These are phyloP conservation scores for Phaethon lepturus DNA, from an alignment of 2,113 vertebrate species.

Conservation along the genomic window DNA sequence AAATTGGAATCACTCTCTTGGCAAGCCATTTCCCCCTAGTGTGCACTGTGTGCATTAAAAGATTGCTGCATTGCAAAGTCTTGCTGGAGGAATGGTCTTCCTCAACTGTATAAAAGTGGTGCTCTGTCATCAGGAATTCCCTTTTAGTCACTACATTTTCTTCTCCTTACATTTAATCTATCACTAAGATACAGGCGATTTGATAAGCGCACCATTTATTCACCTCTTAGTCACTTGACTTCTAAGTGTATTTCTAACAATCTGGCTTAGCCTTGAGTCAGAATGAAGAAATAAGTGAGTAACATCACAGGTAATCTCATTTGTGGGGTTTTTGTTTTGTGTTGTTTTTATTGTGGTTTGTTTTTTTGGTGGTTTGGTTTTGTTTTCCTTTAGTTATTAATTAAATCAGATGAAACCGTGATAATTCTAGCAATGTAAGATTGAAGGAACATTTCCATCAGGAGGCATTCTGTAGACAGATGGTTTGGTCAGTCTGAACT, in stretches of 20 bases:
- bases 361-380: not conserved
- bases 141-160: not conserved
- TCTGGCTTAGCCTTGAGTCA: not conserved
- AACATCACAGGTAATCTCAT: not conserved
- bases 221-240: not conserved
- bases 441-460: not conserved
- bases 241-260: not conserved
- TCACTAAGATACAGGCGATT: not conserved
- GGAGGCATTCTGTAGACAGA: not conserved
- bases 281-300: not conserved
- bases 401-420: not conserved
- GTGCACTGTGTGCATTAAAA: not conserved
- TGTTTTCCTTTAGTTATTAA: too few relatives aligned
- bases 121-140: not conserved
- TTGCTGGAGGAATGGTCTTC: not conserved
- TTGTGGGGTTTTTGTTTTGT: not conserved
- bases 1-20: not conserved
- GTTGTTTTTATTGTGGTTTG: fast-evolving
- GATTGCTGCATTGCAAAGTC: not conserved
- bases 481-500: not conserved
- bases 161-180: not conserved
- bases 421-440: not conserved
- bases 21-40: not conserved
- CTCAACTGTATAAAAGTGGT: not conserved
- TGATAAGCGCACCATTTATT: not conserved